Conservation (phyloP, 1,140 invertebrate species). For the Calliopsis andreniformis region DNA sequence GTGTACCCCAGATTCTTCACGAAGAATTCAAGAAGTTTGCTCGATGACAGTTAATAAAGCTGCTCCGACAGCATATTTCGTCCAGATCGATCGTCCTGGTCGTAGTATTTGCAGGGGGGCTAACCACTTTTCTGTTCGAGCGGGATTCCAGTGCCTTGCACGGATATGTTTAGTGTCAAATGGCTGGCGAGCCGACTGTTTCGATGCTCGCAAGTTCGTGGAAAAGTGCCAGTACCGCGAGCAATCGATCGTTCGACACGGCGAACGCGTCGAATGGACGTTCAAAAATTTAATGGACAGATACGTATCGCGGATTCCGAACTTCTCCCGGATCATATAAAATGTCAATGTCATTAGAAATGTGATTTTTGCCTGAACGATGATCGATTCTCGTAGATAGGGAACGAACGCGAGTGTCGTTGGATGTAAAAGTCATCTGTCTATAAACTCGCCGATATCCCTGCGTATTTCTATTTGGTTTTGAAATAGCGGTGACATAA, state of each 20-base stretch:
- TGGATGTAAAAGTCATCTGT: not conserved
- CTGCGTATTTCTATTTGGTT: not conserved
- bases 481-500: not conserved
- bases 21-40: slow-evolving; percentile 28
- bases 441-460: not conserved
- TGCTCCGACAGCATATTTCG: not conserved
- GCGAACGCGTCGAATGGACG: not conserved
- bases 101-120: slow-evolving; percentile 16
- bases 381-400: not conserved
- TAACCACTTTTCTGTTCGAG: slow-evolving; percentile 40
- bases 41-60: slow-evolving; percentile 43
- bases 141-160: slow-evolving; percentile 37
- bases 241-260: slow-evolving; percentile 11
- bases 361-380: not conserved
- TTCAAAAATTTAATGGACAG: slow-evolving; percentile 39
- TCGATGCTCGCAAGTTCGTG: slow-evolving; percentile 40
- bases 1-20: not conserved
- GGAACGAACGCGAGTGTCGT: too few species aligned
- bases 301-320: not conserved
- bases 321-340: not conserved
- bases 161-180: slow-evolving; percentile 45
- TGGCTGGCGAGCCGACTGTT: slow-evolving; percentile 31
- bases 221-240: slow-evolving; percentile 35
- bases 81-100: slow-evolving; percentile 3
- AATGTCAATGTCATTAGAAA: slow-evolving; percentile 12